Evolutionary conservation across 1,140 invertebrate genomes (phyloP), one percentile per base, ranked within the genome.

Genomic region (Pinna nobilis): DNA sequence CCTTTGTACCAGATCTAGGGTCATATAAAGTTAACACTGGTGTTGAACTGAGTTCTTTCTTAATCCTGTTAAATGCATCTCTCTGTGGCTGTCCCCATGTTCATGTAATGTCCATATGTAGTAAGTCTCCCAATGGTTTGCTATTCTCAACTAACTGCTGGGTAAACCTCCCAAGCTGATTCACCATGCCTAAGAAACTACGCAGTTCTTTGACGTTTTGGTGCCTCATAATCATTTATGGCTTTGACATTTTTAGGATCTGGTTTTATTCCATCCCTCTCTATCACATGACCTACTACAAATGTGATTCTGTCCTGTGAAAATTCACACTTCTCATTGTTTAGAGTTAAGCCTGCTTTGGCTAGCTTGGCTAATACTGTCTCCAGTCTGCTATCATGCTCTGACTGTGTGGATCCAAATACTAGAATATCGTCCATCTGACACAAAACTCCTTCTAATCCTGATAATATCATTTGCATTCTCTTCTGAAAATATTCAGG

Each of bases 101-200:
- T 41, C 47, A 67, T 11, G 15, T 9, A n/a, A 20, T 33, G 1
- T 79, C 65, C 49, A 66, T 74, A 11, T 66, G 70, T 1, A 70
- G n/a, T 13, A 79, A 47, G n/a, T 75, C 32, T 15, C 70, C 20
- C 6, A 87, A 59, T 1, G 80, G 80, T 23, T 61, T 47, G 2
- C 70, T 77, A 11, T 80, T 35, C 33, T 86, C 74, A 28, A 88
- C 85, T 23, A 87, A 80, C 73, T 90, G 86, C 5, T 77, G 76
- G 0, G 77, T 51, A 60, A 85, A 88, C 70, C n/a, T 76, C 4
- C 61, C 35, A 18, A 89, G 57, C 71, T 90, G 89, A 23, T 79
- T 90, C 0, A 89, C 72, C 57, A 88, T 77, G 18, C 83, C 85
- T 30, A 89, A 61, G 60, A 77, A 37, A 9, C 47, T 37, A 32